phyloP scores from a whole-genome alignment of 2,888 invertebrate species.

The Drosophila incognita region DNA sequence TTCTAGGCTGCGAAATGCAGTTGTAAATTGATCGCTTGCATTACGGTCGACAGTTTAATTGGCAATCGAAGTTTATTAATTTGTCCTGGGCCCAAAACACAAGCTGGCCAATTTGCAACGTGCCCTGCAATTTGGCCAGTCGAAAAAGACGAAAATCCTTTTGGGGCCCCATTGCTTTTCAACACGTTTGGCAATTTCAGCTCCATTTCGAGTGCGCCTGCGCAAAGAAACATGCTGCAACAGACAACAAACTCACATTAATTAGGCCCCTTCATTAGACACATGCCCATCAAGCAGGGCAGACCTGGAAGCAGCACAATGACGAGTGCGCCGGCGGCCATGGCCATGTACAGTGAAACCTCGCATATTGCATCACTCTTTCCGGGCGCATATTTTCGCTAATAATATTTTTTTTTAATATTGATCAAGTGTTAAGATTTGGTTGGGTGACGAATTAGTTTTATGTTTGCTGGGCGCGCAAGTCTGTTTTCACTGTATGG shows the following conservation, averaged over 20 bases:
- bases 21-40: slow-evolving; percentile 71
- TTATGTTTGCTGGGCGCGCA: background rate
- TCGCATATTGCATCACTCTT: background rate
- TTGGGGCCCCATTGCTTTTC: slow-evolving; percentile 54
- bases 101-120: slow-evolving; percentile 23
- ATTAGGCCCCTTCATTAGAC: slow-evolving; percentile 80
- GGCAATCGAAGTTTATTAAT: slow-evolving; percentile 80
- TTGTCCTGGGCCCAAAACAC: slow-evolving; percentile 42
- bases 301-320: slow-evolving; percentile 15
- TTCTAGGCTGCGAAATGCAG: slow-evolving; percentile 18
- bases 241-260: slow-evolving; percentile 61
- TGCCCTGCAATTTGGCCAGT: slow-evolving; percentile 8
- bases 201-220: slow-evolving; percentile 14
- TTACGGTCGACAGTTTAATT: slow-evolving; percentile 78
- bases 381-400: background rate
- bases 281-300: slow-evolving; percentile 71
- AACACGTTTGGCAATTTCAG: slow-evolving; percentile 68
- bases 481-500: slow-evolving; percentile 33
- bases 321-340: slow-evolving; percentile 58
- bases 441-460: background rate
- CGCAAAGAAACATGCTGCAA: slow-evolving; percentile 9
- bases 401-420: background rate
- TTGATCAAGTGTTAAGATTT: background rate
- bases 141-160: slow-evolving; percentile 25
- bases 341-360: slow-evolving; percentile 15